Evolutionary conservation across 2,888 invertebrate species (phyloP).

Genomic region (Ennomos quercinarius): DNA sequence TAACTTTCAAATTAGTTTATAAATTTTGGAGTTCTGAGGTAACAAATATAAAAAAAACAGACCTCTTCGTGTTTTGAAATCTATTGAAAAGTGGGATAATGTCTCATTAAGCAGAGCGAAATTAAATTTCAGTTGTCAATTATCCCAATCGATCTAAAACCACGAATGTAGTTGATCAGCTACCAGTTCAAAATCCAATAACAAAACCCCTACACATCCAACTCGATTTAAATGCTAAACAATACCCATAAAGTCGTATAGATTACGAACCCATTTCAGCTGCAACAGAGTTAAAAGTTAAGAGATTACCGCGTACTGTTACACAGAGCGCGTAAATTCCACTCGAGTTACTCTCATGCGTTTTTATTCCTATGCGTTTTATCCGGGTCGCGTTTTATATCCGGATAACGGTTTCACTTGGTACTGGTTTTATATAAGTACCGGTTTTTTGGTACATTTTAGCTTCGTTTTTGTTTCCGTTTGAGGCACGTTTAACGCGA

Average conservation of each 20-base stretch:
- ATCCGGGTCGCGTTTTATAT: conserved; percentile 31
- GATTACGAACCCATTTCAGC: conserved; percentile 36
- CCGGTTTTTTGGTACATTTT: conserved; percentile 35
- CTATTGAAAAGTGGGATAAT: too few relatives aligned
- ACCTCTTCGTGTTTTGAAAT: too few relatives aligned
- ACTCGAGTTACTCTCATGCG: conserved; percentile 22
- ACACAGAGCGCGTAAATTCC: conserved; percentile 56
- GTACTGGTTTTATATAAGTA: conserved; percentile 35
- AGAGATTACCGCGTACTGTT: conserved; percentile 65
- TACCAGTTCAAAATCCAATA: not conserved
- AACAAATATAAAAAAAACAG: too few relatives aligned
- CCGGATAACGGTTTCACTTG: conserved; percentile 16
- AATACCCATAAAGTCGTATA: conserved; percentile 28
- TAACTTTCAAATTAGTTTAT: too few relatives aligned
- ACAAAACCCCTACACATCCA: conserved; percentile 10
- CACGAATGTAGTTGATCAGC: too few relatives aligned
- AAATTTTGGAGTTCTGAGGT: too few relatives aligned
- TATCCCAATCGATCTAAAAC: too few relatives aligned
- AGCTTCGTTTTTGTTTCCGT: conserved; percentile 54
- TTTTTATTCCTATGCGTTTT: conserved; percentile 31
- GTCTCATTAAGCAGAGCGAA: too few relatives aligned
- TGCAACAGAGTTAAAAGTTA: conserved; percentile 65
- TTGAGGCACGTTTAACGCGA: conserved; percentile 58
- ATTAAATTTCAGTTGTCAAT: too few relatives aligned
- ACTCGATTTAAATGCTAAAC: conserved; percentile 32